Base-by-base conservation (phyloP, 2,113 vertebrate genomes). In the Chionis minor region DNA sequence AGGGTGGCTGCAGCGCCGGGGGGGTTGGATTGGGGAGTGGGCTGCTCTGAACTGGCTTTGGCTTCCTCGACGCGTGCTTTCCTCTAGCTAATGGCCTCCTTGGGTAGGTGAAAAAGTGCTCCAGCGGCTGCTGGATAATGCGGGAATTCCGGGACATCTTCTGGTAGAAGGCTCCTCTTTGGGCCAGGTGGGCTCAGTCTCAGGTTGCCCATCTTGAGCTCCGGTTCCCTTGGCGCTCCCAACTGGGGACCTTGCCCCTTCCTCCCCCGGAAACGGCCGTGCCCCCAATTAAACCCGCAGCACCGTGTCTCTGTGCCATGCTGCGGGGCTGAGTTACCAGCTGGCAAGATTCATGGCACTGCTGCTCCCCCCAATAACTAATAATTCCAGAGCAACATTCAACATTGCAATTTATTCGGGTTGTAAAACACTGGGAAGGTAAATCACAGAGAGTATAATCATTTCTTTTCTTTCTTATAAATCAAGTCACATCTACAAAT, bases 361-460 rank as follows among this genome's bases (percentile, higher is more conserved):
- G 67, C 87, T 19, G 63, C 75, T 83, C 67, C 86, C 82, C 86
- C 52, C 27, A 3, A 4, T 86, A 86, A 86, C 91, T 66, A 83
- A 81, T 94, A 89, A 97, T 86, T 95, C 83, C 65, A 12, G 49
- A 83, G 75, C 89, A 69, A 77, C 84, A 4, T 80, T 65, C 59
- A 8, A 62, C 94, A 61, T n/a, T 61, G 84, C 92, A 56, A 91
- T 97, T 96, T 92, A 95, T 94, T 95, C 95, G 4, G 12, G 66
- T n/a, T 94, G 89, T 95, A 94, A 96, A 96, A 90, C 95, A 92
- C 14, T 6, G 56, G 75, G 77, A 80, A 91, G 81, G 93, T 96
- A 92, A 97, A 97, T 97, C 95, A 95, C 52, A 14, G 73, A 10
- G 59, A 56, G 83, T 18, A 28, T 62, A 78, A 97, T 94, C 17